Conservation (phyloP, 2,113 vertebrate genomes). For the Zootoca vivipara region DNA sequence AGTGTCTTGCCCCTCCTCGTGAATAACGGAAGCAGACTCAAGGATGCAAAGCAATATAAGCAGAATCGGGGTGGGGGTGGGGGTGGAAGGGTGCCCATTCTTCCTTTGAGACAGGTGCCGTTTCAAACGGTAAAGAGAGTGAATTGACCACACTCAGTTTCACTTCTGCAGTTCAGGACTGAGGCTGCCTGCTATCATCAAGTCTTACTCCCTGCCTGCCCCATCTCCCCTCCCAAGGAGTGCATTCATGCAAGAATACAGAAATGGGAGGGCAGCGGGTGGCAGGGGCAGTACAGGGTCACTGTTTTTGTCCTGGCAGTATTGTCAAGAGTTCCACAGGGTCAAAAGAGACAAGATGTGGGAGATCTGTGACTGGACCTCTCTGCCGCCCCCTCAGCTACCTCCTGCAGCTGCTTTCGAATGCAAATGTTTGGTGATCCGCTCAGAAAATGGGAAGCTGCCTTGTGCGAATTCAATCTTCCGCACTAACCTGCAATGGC, state of each 20-base stretch:
- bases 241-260: no score
- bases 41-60: background rate
- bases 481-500: background rate
- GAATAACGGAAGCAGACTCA: no score
- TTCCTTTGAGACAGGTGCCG: slow-evolving; percentile 2
- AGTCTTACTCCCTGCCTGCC: background rate
- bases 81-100: background rate
- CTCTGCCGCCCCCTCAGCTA: no score
- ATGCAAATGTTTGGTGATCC: background rate
- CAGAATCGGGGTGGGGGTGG: no score
- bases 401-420: no score
- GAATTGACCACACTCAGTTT: background rate
- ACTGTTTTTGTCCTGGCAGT: background rate
- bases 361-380: background rate
- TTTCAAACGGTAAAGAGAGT: background rate
- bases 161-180: slow-evolving; percentile 4
- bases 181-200: background rate
- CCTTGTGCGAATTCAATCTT: background rate
- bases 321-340: background rate
- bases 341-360: background rate
- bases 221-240: background rate
- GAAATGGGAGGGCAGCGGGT: background rate
- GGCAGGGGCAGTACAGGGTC: background rate
- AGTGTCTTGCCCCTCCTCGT: background rate
- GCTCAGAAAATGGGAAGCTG: background rate